A percentile compares a stretch with the other conserved stretches of the same genome.
phyloP scores from a whole-genome alignment of 2,888 invertebrate genomes.

The Leptogaster cylindrica region DNA sequence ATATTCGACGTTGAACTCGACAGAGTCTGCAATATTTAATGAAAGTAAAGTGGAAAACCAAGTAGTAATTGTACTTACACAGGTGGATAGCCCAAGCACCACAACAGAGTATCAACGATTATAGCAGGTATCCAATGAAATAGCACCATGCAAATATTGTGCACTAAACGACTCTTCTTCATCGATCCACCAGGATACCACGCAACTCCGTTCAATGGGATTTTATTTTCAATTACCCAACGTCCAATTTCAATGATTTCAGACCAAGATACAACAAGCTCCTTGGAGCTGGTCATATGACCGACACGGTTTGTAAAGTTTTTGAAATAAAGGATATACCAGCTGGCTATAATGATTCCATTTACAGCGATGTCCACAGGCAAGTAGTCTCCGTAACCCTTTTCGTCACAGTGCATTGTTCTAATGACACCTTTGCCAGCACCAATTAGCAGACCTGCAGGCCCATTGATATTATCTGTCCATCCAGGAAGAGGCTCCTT shows the following conservation, averaged over 20 bases:
- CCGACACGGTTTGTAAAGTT: conserved; percentile 66
- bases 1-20: conserved; percentile 81
- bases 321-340: conserved; percentile 68
- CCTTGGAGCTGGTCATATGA: conserved; percentile 80
- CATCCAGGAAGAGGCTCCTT: conserved; percentile 84
- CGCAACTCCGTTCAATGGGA: conserved; percentile 86
- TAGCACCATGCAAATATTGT: conserved; percentile 81
- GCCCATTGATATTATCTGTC: conserved; percentile 95
- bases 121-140: conserved; percentile 93
- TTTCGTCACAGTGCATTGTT: conserved; percentile 84
- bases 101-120: conserved; percentile 78
- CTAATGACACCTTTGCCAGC: conserved; percentile 89
- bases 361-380: conserved; percentile 85
- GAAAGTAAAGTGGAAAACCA: too few species aligned
- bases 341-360: conserved; percentile 70
- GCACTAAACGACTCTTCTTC: conserved; percentile 77
- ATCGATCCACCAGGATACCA: conserved; percentile 90
- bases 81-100: conserved; percentile 84
- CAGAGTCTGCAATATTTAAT: conserved; percentile 78
- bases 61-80: conserved; percentile 72
- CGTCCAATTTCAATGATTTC: conserved; percentile 84
- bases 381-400: conserved; percentile 78
- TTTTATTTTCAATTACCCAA: conserved; percentile 74
- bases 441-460: conserved; percentile 79
- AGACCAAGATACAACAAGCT: conserved; percentile 85